Percentiles rank a stretch among this genome's conserved stretches.
These are phyloP conservation scores for Vidua chalybeata DNA, from an alignment of 2,113 vertebrate genomes.

Conservation along the genomic window DNA sequence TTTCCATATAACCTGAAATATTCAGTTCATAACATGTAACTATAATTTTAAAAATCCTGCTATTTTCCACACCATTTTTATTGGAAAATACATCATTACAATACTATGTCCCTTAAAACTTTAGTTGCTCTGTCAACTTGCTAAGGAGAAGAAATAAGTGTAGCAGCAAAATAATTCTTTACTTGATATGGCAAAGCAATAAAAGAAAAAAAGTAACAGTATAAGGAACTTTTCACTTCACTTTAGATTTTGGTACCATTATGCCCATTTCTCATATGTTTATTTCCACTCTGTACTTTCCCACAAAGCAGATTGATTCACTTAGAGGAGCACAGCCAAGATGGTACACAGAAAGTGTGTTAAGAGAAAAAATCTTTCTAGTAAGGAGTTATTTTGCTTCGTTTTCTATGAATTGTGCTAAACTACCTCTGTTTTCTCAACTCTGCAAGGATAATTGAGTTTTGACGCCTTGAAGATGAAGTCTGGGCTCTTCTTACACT, in stretches of 20 bases:
- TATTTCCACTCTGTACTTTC: background rate
- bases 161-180: background rate
- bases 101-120: background rate
- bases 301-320: background rate
- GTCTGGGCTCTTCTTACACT: background rate
- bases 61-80: background rate
- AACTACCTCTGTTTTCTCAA: background rate
- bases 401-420: background rate
- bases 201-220: background rate
- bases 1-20: background rate
- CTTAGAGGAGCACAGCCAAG: background rate
- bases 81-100: background rate
- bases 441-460: background rate
- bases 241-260: background rate
- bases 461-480: background rate
- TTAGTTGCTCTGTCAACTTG: background rate
- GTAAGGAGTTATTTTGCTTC: background rate
- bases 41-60: background rate
- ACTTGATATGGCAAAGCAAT: background rate
- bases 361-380: background rate
- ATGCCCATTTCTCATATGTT: background rate
- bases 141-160: background rate
- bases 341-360: background rate
- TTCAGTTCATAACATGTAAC: background rate
- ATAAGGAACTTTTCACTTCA: background rate